Evolutionary conservation across 2,113 vertebrate species (phyloP).

Genomic region (Enhydra lutris): DNA sequence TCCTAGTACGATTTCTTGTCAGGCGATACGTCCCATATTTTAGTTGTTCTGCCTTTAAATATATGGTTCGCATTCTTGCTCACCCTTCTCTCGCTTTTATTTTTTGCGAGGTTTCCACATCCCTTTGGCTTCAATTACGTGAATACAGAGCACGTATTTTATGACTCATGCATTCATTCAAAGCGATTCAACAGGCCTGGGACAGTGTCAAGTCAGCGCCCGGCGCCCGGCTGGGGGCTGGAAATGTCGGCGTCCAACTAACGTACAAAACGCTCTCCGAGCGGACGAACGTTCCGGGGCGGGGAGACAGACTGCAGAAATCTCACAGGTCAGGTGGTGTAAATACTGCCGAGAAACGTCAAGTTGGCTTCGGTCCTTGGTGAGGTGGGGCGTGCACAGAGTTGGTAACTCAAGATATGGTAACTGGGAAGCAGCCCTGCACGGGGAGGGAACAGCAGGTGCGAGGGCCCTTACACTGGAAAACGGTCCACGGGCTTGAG

Average conservation of each 20-base stretch:
- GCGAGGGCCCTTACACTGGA: not conserved
- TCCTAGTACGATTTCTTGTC: not conserved
- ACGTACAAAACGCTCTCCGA: not conserved
- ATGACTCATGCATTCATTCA: not conserved
- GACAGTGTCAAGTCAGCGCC: not conserved
- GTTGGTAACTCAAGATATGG: not conserved
- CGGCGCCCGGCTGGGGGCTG: not conserved
- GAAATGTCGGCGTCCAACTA: not conserved
- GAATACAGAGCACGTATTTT: not conserved
- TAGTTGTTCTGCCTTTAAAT: no score
- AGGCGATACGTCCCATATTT: not conserved
- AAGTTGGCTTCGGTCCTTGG: not conserved
- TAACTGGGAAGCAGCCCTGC: not conserved
- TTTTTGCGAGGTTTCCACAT: not conserved
- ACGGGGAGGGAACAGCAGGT: not conserved
- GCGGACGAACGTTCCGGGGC: not conserved
- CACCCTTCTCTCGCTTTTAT: not conserved
- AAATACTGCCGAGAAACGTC: not conserved
- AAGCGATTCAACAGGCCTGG: not conserved
- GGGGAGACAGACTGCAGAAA: not conserved
- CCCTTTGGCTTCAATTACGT: not conserved
- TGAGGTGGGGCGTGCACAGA: not conserved
- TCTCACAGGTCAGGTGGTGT: not conserved
- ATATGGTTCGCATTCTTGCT: not conserved
- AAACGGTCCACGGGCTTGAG: not conserved